Base-by-base conservation (phyloP, 2,888 invertebrate species). In the Drosophila formosana region DNA sequence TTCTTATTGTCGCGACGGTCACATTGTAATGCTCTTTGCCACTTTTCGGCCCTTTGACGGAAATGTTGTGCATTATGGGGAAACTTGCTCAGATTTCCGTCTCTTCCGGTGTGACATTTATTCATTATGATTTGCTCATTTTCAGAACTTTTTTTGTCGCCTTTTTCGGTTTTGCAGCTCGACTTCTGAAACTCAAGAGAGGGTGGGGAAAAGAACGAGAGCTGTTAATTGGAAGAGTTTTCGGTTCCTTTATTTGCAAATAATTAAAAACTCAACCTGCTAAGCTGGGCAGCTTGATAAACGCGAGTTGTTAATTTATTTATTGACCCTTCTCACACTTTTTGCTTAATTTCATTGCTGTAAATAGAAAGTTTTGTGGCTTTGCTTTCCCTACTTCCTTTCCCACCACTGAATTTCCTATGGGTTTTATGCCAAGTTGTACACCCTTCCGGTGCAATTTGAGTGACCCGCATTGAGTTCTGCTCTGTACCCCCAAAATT, bases 81-180 rank as follows among this genome's bases (percentile, higher is more conserved):
- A 67, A 79, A 75, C 68, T 79, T 72, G 80, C 66, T 55, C 61
- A 75, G 77, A 72, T 87, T 87, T 87, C 84, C 89, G 74, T 51
- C 73, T 67, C 75, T 87, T 87, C 85, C 89, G 89, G 88, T 84
- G 82, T 80, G 89, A 85, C 89, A 89, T 87, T 85, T 87, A 85
- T 84, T 85, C 78, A 89, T 85, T 87, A 87, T 87, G 89, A 87
- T 89, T 88, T 89, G 77, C 73, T 77, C 82, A 77, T 75, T 82
- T 71, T 65, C 49, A 60, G 37, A 58, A 50, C 32, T 52, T 64
- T 75, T 66, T 70, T 30, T 58, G 37, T 52, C 7, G 37, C 13
- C 18, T 28, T 46, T 18, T 25, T 30, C 34, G 51, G 7, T 41
- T 47, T 18, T 47, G 47, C 7, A 25, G 39, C 23, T 30, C 41